Base-by-base conservation (phyloP, 1,140 invertebrate genomes). In the Rhagoletis pomonella region DNA sequence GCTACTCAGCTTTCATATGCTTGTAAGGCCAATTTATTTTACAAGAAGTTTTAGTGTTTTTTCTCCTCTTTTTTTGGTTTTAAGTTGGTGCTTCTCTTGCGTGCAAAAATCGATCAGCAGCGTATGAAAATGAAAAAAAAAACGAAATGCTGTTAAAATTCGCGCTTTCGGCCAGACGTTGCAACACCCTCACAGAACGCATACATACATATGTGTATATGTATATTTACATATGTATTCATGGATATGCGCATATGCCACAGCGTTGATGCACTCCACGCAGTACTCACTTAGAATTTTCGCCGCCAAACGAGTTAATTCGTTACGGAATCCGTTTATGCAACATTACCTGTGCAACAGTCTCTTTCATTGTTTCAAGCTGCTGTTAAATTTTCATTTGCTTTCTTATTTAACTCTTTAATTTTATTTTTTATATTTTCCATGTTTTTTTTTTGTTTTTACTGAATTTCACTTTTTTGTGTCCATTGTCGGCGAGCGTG, bases 11-110 rank as follows among this genome's bases (percentile, higher is more conserved):
- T 55, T 81, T 81, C 73, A 81, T 81, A 81, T 55, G 47, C 73
- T 81, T 81, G 73, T 81, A 81, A 81, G 73, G 73, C 73, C 73
- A 81, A 81, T 81, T 81, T 81, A 81, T 81, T 81, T 81, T 81
- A 81, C 73, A 81, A 55, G 47, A n/a, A n/a, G 17, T 6, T 19
- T 58, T 50, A 4, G 4, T 29, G 73, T 47, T 77, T 77, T 77
- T 12, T 55, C 47, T 44, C 19, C 19, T 60, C 0, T 42, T 62
- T 44, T 39, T n/a, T 6, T 55, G 29, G 29, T 0, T 29, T 29
- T 29, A 29, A 29, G 29, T 29, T 29, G 29, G 29, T 17, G 6
- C 73, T n/a, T 85, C 39, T 19, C 3, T 85, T 62, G 84, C 84
- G 84, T 85, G 58, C 84, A 62, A 62, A 85, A 85, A 85, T 85